Conservation (phyloP, 2,113 vertebrate genomes). For the Pica pica region DNA sequence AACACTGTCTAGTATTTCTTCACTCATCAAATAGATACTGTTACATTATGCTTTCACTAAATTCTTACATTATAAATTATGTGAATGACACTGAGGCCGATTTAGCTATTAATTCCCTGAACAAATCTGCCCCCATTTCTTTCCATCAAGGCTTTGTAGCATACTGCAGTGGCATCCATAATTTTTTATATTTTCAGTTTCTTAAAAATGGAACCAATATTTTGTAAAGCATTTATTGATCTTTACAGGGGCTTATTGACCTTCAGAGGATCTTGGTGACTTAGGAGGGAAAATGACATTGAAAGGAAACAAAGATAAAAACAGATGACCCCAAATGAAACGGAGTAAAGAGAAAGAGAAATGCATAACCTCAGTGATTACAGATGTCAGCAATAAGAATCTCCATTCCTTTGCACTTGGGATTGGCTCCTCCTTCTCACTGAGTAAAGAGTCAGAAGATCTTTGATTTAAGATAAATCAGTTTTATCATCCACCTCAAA, state of each 20-base stretch:
- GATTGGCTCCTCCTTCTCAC: neutral
- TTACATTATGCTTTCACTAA: neutral
- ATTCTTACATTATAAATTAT: neutral
- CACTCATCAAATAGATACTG: neutral
- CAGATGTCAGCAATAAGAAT: neutral
- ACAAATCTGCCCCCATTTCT: neutral
- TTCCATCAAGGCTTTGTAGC: neutral
- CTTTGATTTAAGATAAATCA: neutral
- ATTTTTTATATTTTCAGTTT: neutral
- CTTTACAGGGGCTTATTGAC: neutral
- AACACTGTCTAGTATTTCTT: neutral
- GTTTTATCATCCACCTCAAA: neutral
- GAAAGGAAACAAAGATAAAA: neutral
- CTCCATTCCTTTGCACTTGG: neutral
- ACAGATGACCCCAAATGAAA: neutral
- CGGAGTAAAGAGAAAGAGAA: neutral
- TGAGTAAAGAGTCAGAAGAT: neutral
- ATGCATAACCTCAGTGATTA: neutral
- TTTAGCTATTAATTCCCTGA: neutral
- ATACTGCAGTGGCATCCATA: neutral
- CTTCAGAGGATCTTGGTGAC: neutral
- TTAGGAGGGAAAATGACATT: neutral
- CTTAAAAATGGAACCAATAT: neutral
- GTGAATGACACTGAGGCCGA: neutral
- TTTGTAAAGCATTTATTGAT: neutral